phyloP scores from a whole-genome alignment of 1,140 invertebrate genomes.

The Leptinotarsa defecta region DNA sequence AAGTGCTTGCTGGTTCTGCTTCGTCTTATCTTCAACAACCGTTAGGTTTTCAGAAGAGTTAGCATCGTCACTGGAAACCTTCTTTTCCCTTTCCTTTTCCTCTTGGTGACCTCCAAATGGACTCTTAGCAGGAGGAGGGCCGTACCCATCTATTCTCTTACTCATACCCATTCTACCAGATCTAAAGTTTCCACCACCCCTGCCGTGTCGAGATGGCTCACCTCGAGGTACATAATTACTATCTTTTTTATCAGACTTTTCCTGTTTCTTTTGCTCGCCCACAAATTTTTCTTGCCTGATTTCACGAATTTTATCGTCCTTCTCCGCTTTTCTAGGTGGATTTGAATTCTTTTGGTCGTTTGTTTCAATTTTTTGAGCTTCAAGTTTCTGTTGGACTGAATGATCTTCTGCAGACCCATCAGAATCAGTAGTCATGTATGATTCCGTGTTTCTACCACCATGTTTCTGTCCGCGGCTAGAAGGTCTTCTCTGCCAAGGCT shows the following conservation, averaged over 20 bases:
- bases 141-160: conserved; percentile 72
- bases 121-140: conserved; percentile 75
- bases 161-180: conserved; percentile 58
- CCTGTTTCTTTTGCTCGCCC: conserved; percentile 55
- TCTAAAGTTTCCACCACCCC: conserved; percentile 71
- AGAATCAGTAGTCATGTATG: conserved; percentile 62
- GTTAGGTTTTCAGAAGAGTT: conserved; percentile 43
- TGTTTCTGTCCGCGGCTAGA: conserved; percentile 34
- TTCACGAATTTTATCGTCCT: conserved; percentile 64
- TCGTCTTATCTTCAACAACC: conserved; percentile 66
- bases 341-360: conserved; percentile 57
- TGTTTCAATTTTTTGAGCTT: conserved; percentile 56
- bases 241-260: conserved; percentile 58
- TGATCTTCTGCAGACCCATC: conserved; percentile 64
- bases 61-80: conserved; percentile 47
- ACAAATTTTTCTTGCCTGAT: conserved; percentile 46
- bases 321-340: conserved; percentile 59
- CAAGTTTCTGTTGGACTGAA: conserved; percentile 58
- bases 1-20: conserved; percentile 69
- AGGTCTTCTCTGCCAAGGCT: conserved; percentile 31
- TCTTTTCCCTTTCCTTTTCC: conserved; percentile 51
- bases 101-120: conserved; percentile 66
- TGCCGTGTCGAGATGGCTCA: conserved; percentile 78
- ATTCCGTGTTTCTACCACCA: conserved; percentile 50
- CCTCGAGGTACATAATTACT: conserved; percentile 73